phyloP scores from a whole-genome alignment of 1,140 invertebrate genomes.

The Lanistes nyassanus region DNA sequence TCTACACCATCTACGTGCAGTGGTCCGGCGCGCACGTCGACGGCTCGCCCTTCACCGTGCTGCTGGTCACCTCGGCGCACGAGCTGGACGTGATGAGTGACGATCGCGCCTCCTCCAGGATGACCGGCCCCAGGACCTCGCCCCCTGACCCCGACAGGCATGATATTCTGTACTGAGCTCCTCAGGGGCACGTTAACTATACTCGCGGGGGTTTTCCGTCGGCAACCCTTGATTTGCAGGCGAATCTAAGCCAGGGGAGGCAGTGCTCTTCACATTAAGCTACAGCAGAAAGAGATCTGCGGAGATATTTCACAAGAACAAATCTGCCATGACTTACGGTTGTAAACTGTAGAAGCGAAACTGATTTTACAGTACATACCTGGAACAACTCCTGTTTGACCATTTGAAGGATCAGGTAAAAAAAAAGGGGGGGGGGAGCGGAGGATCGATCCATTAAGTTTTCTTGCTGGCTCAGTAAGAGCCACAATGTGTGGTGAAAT shows the following conservation, averaged over 20 bases:
- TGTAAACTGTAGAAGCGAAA: no score
- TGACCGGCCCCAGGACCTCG: not conserved
- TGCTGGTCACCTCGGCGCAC: constrained; percentile 61
- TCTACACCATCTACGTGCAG: constrained; percentile 96
- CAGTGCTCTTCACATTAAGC: not conserved
- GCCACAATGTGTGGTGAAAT: no score
- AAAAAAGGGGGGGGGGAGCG: no score
- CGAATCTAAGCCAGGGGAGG: no score
- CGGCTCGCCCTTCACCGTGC: constrained; percentile 50
- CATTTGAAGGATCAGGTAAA: no score
- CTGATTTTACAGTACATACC: no score
- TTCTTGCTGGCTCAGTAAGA: no score
- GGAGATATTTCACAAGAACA: no score
- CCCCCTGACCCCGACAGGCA: not conserved
- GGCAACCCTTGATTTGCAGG: not conserved
- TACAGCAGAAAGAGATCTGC: not conserved
- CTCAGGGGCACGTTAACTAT: not conserved
- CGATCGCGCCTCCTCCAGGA: not conserved
- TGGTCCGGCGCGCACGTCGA: constrained; percentile 92
- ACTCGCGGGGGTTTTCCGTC: not conserved
- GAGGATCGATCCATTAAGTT: no score
- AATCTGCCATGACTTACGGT: no score
- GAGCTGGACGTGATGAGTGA: constrained; percentile 62
- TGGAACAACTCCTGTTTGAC: no score
- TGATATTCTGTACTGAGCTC: constrained; percentile 12